Evolutionary conservation across 2,797 vertebrate genomes (phyloP), one percentile per base, ranked within the genome.

Genomic region (Alosa sapidissima): DNA sequence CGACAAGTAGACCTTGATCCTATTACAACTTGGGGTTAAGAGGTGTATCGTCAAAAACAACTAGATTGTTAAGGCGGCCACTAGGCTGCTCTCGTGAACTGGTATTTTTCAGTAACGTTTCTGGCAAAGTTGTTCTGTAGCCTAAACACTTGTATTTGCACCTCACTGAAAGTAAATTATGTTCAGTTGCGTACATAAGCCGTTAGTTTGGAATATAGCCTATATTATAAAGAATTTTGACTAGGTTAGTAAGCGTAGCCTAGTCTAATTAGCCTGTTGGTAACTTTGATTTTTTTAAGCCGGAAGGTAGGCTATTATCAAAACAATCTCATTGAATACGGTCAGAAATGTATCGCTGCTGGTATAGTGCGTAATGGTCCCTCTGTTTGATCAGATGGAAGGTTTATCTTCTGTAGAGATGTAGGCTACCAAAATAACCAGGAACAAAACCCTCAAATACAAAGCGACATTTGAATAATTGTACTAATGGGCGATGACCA

Each of bases 1-100:
- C 72, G 1, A 45, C 68, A 28, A 65, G 60, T 62, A 65, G 60
- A 65, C 60, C 60, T 65, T 78, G 72, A 78, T 78, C 72, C 41
- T 47, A 78, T 78, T 78, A 78, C 72, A 47, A 21, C 72, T 78
- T 78, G 5, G 72, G 60, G 36, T 47, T 78, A 21, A 78, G 21
- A 78, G 14, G 65, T 78, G 36, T 47, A 41, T 41, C 36, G 5
- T 41, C 14, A 78, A 47, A 19, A 45, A 3, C 16, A 45, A 19
- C 4, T 78, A 5, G 16, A 13, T 47, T 78, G 14, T n/a, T 21
- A 19, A 47, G 36, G 2, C 3, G 51, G 51, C 51, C 21, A 58
- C 58, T 47, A 60, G 52, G 52, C 52, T 54, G 36, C 33, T 72
- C 13, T 2, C 5, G 41, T 78, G 14, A 45, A 45, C 36, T 36